phyloP scores from a whole-genome alignment of 2,113 vertebrate genomes.

The Sylvia atricapilla region DNA sequence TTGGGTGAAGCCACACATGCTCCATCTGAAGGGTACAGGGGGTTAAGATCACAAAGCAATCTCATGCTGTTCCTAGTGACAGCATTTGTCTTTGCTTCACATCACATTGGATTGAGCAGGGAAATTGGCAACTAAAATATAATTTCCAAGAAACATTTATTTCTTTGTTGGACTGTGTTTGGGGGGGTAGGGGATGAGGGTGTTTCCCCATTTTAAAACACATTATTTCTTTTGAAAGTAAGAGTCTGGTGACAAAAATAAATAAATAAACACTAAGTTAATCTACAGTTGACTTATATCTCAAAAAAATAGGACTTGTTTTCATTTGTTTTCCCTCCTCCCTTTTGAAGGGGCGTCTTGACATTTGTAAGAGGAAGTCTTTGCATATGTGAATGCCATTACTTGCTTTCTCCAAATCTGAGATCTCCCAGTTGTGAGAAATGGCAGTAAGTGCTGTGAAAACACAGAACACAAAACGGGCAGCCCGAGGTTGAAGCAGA shows the following conservation, averaged over 20 bases:
- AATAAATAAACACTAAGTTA: not conserved
- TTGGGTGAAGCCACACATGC: constrained; percentile 10
- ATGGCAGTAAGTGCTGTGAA: not conserved
- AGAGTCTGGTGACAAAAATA: not conserved
- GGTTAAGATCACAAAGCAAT: constrained; percentile 25
- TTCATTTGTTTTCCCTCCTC: not conserved
- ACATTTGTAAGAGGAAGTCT: not conserved
- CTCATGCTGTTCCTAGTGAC: constrained; percentile 1
- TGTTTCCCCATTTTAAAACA: not conserved
- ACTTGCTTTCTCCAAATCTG: not conserved
- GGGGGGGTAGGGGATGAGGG: not conserved
- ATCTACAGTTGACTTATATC: not conserved
- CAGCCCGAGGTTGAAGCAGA: not conserved
- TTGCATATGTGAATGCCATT: not conserved
- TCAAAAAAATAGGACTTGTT: not conserved
- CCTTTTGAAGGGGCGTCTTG: not conserved
- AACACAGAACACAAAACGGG: not conserved
- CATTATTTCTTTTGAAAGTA: not conserved
- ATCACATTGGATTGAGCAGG: not conserved
- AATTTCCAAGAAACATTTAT: not conserved
- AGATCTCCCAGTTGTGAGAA: not conserved
- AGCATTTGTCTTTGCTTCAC: constrained; percentile 27
- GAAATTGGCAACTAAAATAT: not conserved
- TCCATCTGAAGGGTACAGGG: not conserved
- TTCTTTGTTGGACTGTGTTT: not conserved